Percentiles rank a stretch among this genome's conserved stretches.
Evolutionary conservation across 2,797 vertebrate genomes (phyloP).

Genomic region (Liparis tanakae): DNA sequence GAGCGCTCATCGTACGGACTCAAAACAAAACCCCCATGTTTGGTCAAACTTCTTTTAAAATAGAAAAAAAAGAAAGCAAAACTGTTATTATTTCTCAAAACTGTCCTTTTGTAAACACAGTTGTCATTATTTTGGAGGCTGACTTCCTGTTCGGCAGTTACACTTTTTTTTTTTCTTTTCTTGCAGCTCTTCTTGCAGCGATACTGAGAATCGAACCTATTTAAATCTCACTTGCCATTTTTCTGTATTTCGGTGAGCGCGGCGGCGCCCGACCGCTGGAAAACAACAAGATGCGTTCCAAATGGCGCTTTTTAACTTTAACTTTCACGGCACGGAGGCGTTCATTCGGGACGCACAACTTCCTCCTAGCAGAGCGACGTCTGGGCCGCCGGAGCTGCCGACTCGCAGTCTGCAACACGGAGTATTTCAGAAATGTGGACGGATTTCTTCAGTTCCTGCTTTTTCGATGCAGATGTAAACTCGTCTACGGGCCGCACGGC

Average conservation of each 20-base stretch:
- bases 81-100: background rate
- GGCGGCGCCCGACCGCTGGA: background rate
- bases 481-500: background rate
- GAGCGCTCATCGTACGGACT: background rate
- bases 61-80: background rate
- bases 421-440: background rate
- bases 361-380: background rate
- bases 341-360: background rate
- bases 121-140: background rate
- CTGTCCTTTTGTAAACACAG: background rate
- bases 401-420: too few species aligned
- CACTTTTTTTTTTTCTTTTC: background rate
- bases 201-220: background rate
- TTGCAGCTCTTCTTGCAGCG: background rate
- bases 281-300: background rate
- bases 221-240: background rate
- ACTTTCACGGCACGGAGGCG: background rate
- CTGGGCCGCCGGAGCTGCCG: background rate
- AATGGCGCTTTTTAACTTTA: background rate
- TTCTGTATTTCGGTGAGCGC: background rate
- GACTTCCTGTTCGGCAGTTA: conserved; percentile 4
- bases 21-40: background rate
- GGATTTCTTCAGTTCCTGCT: background rate
- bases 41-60: background rate
- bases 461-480: background rate